Percentiles rank a stretch among this genome's conserved stretches.
phyloP scores from a whole-genome alignment of 1,140 invertebrate species.

The Drosophila subobscura region DNA sequence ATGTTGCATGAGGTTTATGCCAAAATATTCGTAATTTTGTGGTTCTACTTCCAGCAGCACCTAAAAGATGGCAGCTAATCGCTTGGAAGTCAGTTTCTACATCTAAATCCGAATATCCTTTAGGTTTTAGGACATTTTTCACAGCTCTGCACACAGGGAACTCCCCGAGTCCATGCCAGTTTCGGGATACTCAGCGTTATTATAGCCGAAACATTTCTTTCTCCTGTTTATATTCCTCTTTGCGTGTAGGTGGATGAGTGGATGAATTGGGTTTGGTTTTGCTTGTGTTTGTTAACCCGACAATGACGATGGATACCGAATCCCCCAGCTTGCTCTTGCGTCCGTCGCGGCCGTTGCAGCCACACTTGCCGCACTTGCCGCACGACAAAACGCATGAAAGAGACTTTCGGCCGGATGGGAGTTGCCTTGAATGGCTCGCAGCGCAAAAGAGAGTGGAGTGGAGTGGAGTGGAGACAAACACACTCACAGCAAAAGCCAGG shows the following conservation, averaged over 20 bases:
- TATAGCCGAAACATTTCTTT: slow-evolving; percentile 46
- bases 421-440: slow-evolving; percentile 25
- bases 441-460: slow-evolving; percentile 2
- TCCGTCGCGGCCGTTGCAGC: slow-evolving; percentile 46
- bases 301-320: slow-evolving; percentile 39
- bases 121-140: no score
- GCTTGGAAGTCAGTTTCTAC: no score
- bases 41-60: no score
- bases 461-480: slow-evolving; percentile 11
- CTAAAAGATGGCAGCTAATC: no score
- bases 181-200: slow-evolving; percentile 27
- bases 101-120: no score
- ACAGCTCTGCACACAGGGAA: slow-evolving; percentile 9
- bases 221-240: slow-evolving; percentile 7
- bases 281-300: slow-evolving; percentile 40
- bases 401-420: slow-evolving; percentile 6
- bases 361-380: slow-evolving; percentile 49
- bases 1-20: no score
- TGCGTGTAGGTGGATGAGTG: slow-evolving; percentile 17
- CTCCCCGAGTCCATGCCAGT: not conserved
- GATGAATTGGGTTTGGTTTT: not conserved
- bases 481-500: slow-evolving; percentile 28
- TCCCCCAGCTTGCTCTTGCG: slow-evolving; percentile 28
- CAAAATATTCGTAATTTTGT: no score
- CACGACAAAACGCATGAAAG: slow-evolving; percentile 55